These are phyloP conservation scores for Rhincodon typus DNA, from an alignment of 2,797 vertebrate species.

Conservation along the genomic window DNA sequence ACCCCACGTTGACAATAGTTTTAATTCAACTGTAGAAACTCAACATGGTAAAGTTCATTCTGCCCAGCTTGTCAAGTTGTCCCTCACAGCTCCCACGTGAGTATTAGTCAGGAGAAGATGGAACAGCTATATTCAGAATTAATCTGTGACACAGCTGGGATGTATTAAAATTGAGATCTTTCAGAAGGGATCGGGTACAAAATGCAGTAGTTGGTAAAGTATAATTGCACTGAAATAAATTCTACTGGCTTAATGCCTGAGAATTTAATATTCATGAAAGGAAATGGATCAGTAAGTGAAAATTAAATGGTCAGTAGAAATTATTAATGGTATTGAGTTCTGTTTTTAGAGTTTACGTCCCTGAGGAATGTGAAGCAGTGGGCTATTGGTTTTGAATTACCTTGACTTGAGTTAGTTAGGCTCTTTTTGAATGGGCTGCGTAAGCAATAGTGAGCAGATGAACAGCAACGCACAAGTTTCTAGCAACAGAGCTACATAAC, in stretches of 20 bases:
- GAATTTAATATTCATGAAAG: neutral
- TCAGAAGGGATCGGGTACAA: neutral
- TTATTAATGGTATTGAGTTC: neutral
- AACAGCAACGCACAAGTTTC: neutral
- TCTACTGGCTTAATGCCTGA: neutral
- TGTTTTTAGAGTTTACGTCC: neutral
- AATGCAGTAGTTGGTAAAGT: neutral
- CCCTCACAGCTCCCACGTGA: neutral
- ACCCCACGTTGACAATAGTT: neutral
- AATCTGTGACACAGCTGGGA: neutral
- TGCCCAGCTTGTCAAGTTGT: neutral
- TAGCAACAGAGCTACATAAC: neutral
- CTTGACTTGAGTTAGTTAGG: neutral
- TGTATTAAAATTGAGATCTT: neutral
- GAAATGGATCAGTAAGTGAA: neutral
- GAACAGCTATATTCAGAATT: neutral
- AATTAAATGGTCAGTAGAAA: neutral
- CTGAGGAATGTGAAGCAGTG: neutral
- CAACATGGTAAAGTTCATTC: neutral
- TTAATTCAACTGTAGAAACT: neutral
- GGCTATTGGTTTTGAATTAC: neutral
- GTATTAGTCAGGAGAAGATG: neutral
- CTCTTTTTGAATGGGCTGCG: neutral
- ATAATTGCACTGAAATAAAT: neutral
- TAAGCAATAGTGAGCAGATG: neutral